Percentiles rank a stretch among this genome's conserved stretches.
These are phyloP conservation scores for Nudaria mundana DNA, from an alignment of 2,888 invertebrate genomes.

Conservation along the genomic window DNA sequence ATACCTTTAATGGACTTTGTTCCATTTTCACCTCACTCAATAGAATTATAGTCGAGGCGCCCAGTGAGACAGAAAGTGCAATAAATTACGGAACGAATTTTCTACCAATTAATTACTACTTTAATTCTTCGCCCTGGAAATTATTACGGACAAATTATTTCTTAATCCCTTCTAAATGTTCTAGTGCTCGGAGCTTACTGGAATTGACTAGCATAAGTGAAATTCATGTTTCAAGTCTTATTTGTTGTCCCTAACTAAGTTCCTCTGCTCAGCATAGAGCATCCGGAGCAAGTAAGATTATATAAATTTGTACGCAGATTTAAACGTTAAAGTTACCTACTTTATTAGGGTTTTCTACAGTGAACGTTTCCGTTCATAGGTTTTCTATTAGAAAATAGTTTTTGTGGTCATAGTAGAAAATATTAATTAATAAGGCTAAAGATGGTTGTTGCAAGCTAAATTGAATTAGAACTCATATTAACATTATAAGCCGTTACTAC, in stretches of 20 bases:
- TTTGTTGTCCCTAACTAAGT: neutral
- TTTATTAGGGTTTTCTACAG: too few species aligned
- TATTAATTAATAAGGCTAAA: too few species aligned
- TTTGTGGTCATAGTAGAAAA: too few species aligned
- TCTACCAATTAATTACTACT: constrained; percentile 29
- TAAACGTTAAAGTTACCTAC: too few species aligned
- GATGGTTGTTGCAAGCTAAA: too few species aligned
- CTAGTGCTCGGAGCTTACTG: constrained; percentile 5
- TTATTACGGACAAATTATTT: constrained; percentile 19
- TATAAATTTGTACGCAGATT: neutral
- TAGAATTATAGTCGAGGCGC: constrained; percentile 7
- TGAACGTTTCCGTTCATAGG: too few species aligned
- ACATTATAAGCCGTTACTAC: too few species aligned
- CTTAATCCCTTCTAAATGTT: constrained; percentile 17
- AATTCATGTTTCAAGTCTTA: neutral
- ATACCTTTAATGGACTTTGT: neutral
- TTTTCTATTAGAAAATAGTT: too few species aligned
- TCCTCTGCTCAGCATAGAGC: too few species aligned
- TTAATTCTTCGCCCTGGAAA: constrained; percentile 16
- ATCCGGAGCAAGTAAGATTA: neutral
- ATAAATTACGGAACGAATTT: constrained; percentile 25
- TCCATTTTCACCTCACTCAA: neutral
- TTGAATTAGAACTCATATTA: too few species aligned
- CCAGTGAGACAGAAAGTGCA: constrained; percentile 8
- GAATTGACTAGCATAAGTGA: neutral